Evolutionary conservation across 2,113 vertebrate genomes (phyloP).

Genomic region (Toxotes jaculatrix): DNA sequence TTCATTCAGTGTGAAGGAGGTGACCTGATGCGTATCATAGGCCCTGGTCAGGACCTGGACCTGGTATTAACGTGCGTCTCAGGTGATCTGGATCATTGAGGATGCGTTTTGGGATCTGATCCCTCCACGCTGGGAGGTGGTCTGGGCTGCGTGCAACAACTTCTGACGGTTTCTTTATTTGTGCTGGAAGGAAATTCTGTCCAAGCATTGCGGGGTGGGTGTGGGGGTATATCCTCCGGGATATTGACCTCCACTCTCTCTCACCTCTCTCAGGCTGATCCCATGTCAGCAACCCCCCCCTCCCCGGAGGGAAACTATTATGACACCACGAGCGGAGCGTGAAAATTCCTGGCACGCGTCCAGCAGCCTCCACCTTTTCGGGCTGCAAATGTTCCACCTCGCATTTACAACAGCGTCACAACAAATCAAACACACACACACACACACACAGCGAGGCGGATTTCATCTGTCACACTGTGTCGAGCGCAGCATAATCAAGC

Average conservation of each 20-base stretch:
- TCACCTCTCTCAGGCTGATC: not conserved
- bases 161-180: not conserved
- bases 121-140: too few species aligned
- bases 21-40: not conserved
- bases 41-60: too few species aligned
- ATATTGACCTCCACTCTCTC: conserved; percentile 4
- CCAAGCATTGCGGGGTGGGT: too few species aligned
- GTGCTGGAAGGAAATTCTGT: too few species aligned
- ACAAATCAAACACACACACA: not conserved
- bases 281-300: not conserved
- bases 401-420: not conserved
- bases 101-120: too few species aligned
- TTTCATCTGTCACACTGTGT: not conserved
- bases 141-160: too few species aligned
- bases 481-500: too few species aligned
- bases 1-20: not conserved
- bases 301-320: not conserved
- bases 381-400: not conserved
- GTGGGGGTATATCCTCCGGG: not conserved
- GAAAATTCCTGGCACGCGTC: not conserved
- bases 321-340: conserved; percentile 5
- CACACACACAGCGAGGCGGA: not conserved
- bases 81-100: too few species aligned
- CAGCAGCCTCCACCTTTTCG: not conserved
- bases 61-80: too few species aligned